Conservation (phyloP, 2,888 invertebrate species). For the Drosophila subquinaria region DNA sequence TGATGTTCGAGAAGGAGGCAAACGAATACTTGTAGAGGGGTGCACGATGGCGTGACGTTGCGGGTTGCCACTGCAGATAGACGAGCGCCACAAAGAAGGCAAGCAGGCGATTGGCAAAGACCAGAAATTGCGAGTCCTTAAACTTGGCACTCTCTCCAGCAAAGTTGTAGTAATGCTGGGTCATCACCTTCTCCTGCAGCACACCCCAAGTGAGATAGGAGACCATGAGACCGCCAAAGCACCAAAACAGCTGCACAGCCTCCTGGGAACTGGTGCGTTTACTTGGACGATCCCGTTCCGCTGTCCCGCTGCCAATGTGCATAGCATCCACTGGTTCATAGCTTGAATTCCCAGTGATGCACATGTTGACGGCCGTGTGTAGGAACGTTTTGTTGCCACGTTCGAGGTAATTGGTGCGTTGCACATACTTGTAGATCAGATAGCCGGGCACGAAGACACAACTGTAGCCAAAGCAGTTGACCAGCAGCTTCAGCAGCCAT, state of each 20-base stretch:
- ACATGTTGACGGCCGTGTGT: conserved; percentile 82
- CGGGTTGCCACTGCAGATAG: conserved; percentile 87
- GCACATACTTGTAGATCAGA: conserved; percentile 92
- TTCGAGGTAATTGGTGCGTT: conserved; percentile 92
- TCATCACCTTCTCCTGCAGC: conserved; percentile 99
- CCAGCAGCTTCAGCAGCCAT: conserved; percentile 91
- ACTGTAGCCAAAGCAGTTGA: conserved; percentile 94
- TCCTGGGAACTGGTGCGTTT: conserved; percentile 87
- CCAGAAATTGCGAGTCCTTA: conserved; percentile 97
- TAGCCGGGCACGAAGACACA: conserved; percentile 95
- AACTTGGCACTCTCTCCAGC: conserved; percentile 89
- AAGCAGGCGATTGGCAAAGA: conserved; percentile 96
- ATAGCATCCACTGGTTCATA: conserved; percentile 85
- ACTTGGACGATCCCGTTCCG: conserved; percentile 42
- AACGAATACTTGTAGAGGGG: conserved; percentile 98
- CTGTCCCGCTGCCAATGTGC: conserved; percentile 49
- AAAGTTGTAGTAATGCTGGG: conserved; percentile 90
- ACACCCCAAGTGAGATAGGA: conserved; percentile 98
- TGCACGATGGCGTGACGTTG: conserved; percentile 90
- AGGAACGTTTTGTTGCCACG: conserved; percentile 85
- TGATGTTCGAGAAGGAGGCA: conserved; percentile 98
- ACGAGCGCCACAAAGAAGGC: conserved; percentile 91
- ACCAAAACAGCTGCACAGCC: conserved; percentile 89
- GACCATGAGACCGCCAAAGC: conserved; percentile 94
- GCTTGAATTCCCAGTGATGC: conserved; percentile 82